These are phyloP conservation scores for Aegotheles bennettii DNA, from an alignment of 2,113 vertebrate genomes.

Conservation along the genomic window DNA sequence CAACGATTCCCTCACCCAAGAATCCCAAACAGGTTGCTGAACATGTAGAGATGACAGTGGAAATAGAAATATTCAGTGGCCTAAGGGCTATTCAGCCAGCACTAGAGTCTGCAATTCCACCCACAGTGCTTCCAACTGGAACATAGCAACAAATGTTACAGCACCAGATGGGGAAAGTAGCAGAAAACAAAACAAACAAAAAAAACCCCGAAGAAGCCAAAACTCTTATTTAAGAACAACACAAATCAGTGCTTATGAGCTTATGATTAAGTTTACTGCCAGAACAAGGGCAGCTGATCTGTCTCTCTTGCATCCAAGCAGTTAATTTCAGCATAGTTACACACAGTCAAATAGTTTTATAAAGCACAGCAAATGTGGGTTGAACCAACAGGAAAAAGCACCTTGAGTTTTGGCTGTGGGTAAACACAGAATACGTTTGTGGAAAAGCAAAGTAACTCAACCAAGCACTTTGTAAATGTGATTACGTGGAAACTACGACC, in stretches of 20 bases:
- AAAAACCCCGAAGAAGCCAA: neutral
- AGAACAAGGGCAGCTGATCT: neutral
- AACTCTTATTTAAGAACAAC: neutral
- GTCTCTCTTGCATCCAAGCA: neutral
- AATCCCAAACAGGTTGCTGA: neutral
- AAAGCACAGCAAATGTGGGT: neutral
- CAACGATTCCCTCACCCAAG: neutral
- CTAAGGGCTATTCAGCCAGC: neutral
- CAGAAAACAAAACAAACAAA: neutral
- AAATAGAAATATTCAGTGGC: conserved; percentile 2
- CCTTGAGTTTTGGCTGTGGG: neutral
- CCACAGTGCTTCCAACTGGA: conserved; percentile 1
- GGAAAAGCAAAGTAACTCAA: neutral
- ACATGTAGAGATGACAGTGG: neutral
- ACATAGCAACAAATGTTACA: neutral
- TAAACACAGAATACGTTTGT: neutral
- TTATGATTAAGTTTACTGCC: conserved; percentile 1
- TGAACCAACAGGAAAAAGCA: conserved; percentile 13
- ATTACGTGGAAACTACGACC: neutral
- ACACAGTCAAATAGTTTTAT: neutral
- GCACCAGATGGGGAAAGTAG: neutral
- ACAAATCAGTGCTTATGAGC: neutral
- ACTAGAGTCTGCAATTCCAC: neutral
- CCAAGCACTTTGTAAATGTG: neutral
- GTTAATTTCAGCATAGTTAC: neutral